Percentiles rank a stretch among this genome's conserved stretches.
These are phyloP conservation scores for Rhagonycha fulva DNA, from an alignment of 2,888 invertebrate genomes.

Conservation along the genomic window DNA sequence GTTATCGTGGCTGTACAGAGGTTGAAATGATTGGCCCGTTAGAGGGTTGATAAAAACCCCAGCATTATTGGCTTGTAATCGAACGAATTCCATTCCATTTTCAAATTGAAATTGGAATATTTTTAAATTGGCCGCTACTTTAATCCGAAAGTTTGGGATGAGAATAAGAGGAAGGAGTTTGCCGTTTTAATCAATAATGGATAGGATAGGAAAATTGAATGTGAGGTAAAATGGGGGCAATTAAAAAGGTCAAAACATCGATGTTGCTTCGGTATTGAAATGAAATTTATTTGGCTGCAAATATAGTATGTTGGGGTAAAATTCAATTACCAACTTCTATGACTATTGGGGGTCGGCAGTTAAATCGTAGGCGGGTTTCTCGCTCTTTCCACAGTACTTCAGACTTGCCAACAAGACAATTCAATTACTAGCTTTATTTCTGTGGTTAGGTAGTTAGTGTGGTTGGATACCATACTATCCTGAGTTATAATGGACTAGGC, in stretches of 20 bases:
- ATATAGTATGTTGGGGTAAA: constrained; percentile 50
- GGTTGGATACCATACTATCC: constrained; percentile 27
- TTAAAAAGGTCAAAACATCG: constrained; percentile 36
- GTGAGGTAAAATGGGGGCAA: constrained; percentile 22
- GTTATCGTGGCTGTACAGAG: constrained; percentile 42
- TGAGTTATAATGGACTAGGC: constrained; percentile 48
- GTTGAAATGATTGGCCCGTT: constrained; percentile 47
- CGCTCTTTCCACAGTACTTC: constrained; percentile 34
- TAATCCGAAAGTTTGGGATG: neutral
- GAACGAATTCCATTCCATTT: constrained; percentile 43
- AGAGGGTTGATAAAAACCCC: constrained; percentile 44
- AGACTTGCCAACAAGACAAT: constrained; percentile 55
- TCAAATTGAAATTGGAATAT: constrained; percentile 50
- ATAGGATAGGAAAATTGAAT: constrained; percentile 4
- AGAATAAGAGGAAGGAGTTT: neutral
- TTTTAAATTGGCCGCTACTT: constrained; percentile 39
- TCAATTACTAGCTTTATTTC: constrained; percentile 56
- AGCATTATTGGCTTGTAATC: constrained; percentile 36
- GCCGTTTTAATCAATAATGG: neutral
- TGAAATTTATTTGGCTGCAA: constrained; percentile 52
- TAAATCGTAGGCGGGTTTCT: constrained; percentile 49
- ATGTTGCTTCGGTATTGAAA: constrained; percentile 43
- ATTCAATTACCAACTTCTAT: constrained; percentile 55
- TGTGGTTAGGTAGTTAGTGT: constrained; percentile 51
- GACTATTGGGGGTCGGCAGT: constrained; percentile 49